Evolutionary conservation across 53 echinoderm and acorn worm species (phyloP).

Genomic region (Stichopus horrens): DNA sequence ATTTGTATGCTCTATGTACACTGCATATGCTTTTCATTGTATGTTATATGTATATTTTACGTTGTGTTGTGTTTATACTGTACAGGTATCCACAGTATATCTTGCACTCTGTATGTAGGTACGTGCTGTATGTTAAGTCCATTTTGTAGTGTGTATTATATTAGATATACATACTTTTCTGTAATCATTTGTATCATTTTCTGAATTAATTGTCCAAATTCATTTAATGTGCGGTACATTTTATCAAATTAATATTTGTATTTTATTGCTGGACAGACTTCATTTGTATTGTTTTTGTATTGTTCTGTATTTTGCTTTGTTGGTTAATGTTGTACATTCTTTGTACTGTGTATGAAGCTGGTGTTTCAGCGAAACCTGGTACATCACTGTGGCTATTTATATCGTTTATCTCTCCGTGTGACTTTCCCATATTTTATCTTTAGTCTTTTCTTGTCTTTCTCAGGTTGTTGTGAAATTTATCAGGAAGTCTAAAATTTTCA

Average conservation of each 20-base stretch:
- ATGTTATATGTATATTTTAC: background rate
- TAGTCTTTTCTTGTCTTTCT: background rate
- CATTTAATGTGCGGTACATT: too few species aligned
- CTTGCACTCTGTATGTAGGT: background rate
- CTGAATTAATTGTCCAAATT: too few species aligned
- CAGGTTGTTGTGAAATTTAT: slow-evolving; percentile 98
- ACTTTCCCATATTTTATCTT: background rate
- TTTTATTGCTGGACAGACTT: too few species aligned
- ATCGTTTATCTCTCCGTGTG: background rate
- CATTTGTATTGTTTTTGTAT: too few species aligned
- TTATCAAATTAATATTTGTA: background rate
- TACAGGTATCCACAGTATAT: background rate
- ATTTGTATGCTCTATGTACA: background rate
- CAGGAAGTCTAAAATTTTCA: slow-evolving; percentile 81
- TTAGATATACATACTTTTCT: too few species aligned
- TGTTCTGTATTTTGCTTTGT: background rate
- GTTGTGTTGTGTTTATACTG: background rate
- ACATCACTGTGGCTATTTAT: background rate
- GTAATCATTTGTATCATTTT: too few species aligned
- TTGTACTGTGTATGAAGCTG: background rate
- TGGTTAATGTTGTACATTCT: background rate
- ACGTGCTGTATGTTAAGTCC: background rate
- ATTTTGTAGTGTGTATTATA: too few species aligned
- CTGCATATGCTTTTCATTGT: background rate
- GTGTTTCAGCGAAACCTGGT: background rate